Evolutionary conservation across 2,113 vertebrate species (phyloP).

Genomic region (Sardina pilchardus): DNA sequence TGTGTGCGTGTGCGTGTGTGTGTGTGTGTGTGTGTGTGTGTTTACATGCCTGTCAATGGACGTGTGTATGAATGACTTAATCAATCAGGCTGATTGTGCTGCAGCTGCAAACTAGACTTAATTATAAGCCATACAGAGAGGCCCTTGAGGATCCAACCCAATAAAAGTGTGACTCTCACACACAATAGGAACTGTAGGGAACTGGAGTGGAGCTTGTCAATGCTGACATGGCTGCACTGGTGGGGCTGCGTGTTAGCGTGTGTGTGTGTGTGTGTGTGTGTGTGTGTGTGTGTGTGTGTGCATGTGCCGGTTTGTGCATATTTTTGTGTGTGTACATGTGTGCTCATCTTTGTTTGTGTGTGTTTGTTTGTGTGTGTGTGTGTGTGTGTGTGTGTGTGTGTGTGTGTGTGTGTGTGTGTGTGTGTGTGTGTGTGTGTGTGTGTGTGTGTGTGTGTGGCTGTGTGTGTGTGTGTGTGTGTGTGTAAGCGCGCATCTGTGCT

Average conservation of each 20-base stretch:
- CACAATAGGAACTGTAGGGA: neutral
- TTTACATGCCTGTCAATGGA: neutral
- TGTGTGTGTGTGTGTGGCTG: too few species aligned
- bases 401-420: neutral
- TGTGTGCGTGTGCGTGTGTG: neutral
- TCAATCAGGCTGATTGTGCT: constrained; percentile 51
- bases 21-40: constrained; percentile 7
- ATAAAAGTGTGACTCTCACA: neutral
- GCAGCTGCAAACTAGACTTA: constrained; percentile 45
- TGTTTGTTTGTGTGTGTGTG: neutral
- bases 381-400: neutral
- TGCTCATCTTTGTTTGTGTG: neutral
- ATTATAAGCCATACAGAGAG: constrained; percentile 42
- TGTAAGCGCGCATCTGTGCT: too few species aligned
- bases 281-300: neutral
- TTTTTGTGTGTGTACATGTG: neutral
- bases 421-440: too few species aligned
- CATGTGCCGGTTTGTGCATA: neutral
- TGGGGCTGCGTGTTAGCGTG: neutral
- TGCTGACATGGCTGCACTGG: neutral
- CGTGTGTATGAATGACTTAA: constrained; percentile 40
- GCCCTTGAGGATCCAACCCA: neutral
- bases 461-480: too few species aligned
- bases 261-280: neutral
- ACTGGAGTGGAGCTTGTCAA: neutral